A percentile compares a stretch with the other conserved stretches of the same genome.
These are phyloP conservation scores for Heterodera filipjevi DNA, from an alignment of 2,888 invertebrate genomes.

Conservation along the genomic window DNA sequence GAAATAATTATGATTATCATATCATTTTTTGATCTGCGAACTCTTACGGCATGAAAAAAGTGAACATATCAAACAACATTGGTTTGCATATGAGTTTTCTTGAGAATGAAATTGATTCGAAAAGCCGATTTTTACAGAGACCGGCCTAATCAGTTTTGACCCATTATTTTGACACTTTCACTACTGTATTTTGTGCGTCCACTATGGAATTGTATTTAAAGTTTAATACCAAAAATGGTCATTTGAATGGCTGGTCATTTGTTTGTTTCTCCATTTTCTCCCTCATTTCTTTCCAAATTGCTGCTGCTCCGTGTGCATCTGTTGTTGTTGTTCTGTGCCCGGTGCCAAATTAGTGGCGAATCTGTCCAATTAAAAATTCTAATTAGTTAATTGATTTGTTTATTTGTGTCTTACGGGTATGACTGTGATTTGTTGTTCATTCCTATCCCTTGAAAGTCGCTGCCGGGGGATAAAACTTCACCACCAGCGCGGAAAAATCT, in stretches of 20 bases:
- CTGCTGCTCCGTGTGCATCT: not conserved
- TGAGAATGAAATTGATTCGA: no score
- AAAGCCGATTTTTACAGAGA: no score
- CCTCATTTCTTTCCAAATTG: conserved; percentile 4
- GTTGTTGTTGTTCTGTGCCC: not conserved
- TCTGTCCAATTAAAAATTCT: not conserved
- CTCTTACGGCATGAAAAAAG: no score
- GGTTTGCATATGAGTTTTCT: no score
- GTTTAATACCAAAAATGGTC: not conserved
- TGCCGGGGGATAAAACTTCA: not conserved
- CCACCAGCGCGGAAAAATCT: not conserved
- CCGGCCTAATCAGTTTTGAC: no score
- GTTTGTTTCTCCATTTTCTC: not conserved
- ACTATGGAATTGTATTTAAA: not conserved
- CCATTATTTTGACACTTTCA: no score
- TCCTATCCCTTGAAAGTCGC: not conserved
- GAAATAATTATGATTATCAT: no score
- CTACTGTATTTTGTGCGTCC: no score
- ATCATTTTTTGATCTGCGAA: no score
- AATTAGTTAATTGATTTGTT: not conserved
- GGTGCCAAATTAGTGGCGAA: not conserved
- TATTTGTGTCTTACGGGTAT: not conserved
- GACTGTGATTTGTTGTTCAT: conserved; percentile 8
- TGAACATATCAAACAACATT: no score
- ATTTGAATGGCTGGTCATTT: not conserved